phyloP scores from a whole-genome alignment of 2,888 invertebrate genomes.

The Cryptops parisi region DNA sequence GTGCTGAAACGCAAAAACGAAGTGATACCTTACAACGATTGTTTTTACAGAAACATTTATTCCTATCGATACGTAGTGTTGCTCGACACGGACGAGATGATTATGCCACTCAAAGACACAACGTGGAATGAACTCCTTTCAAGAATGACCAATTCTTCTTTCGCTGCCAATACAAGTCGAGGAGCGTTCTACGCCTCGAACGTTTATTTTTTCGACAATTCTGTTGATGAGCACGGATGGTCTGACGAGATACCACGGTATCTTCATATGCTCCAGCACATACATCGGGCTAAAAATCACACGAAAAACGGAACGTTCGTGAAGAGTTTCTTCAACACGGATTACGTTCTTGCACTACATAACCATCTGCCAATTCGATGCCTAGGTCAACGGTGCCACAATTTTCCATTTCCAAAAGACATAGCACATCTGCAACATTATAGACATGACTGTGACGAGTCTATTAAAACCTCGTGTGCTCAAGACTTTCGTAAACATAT shows the following conservation, averaged over 20 bases:
- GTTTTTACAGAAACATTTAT: constrained; percentile 82
- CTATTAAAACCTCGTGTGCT: constrained; percentile 18
- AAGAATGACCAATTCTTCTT: constrained; percentile 22
- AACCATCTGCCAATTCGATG: constrained; percentile 25
- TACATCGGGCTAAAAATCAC: constrained; percentile 25
- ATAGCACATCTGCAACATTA: constrained; percentile 32
- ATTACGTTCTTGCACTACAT: constrained; percentile 23
- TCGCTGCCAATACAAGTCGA: constrained; percentile 40
- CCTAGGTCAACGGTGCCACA: constrained; percentile 22
- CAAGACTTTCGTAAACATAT: neutral
- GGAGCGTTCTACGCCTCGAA: constrained; percentile 77
- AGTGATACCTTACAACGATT: constrained; percentile 91
- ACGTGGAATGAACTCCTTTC: constrained; percentile 66
- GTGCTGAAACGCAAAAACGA: constrained; percentile 91
- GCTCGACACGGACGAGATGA: constrained; percentile 85
- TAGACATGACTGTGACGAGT: constrained; percentile 24
- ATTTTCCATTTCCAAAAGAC: constrained; percentile 23
- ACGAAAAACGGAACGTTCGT: constrained; percentile 24
- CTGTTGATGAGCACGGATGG: constrained; percentile 51
- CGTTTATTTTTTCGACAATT: constrained; percentile 80
- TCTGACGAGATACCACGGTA: constrained; percentile 54
- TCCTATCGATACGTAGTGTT: constrained; percentile 79
- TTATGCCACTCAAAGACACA: constrained; percentile 63
- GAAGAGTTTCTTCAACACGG: constrained; percentile 24
- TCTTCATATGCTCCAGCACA: constrained; percentile 65